A percentile compares a stretch with the other conserved stretches of the same genome.
These are phyloP conservation scores for Dipodomys spectabilis DNA, from an alignment of 2,113 vertebrate genomes.

Conservation along the genomic window DNA sequence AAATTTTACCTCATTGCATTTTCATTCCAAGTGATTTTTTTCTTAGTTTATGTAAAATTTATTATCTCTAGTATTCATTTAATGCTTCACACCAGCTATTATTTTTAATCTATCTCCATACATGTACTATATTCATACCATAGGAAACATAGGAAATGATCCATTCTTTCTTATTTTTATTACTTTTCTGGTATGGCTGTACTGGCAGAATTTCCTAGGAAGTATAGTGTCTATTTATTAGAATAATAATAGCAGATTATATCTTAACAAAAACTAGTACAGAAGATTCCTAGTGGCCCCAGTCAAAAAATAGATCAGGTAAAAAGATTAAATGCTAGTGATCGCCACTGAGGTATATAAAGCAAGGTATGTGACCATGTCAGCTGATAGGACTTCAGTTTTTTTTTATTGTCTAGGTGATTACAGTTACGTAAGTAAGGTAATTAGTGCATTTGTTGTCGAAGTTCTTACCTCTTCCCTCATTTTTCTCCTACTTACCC, in stretches of 20 bases:
- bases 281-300: background rate
- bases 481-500: too few species aligned
- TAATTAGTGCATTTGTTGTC: too few species aligned
- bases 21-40: background rate
- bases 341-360: background rate
- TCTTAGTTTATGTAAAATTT: background rate
- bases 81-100: background rate
- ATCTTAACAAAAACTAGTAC: background rate
- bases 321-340: background rate
- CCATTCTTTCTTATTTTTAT: background rate
- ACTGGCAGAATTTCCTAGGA: background rate
- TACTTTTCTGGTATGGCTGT: background rate
- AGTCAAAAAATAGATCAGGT: background rate
- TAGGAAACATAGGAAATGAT: background rate
- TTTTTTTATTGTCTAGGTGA: background rate
- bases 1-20: background rate
- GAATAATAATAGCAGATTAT: background rate
- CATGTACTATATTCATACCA: background rate
- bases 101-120: background rate
- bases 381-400: background rate
- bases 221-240: background rate
- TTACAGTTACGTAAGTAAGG: too few species aligned
- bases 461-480: too few species aligned
- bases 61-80: background rate
- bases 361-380: background rate